A percentile compares a stretch with the other conserved stretches of the same genome.
These are phyloP conservation scores for Micoletzkya japonica DNA, from an alignment of 2,888 invertebrate genomes.

Conservation along the genomic window DNA sequence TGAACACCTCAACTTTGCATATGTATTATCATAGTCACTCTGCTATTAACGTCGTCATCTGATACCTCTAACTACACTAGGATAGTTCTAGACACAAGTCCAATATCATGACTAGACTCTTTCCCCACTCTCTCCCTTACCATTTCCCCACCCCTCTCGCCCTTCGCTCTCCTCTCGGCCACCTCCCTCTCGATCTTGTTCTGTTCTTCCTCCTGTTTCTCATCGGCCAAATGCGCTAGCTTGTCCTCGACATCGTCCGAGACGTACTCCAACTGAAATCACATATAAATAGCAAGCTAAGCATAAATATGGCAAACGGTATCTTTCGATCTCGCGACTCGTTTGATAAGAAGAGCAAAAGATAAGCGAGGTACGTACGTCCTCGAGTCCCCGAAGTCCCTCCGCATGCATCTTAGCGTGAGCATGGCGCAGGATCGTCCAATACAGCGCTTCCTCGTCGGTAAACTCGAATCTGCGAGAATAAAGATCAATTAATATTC, in stretches of 20 bases:
- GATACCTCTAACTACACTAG: too few species aligned
- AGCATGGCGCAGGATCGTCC: constrained; percentile 70
- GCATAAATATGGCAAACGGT: not conserved
- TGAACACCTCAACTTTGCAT: constrained; percentile 49
- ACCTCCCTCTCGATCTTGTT: constrained; percentile 32
- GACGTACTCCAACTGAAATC: constrained; percentile 53
- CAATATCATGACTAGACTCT: too few species aligned
- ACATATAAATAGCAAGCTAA: not conserved
- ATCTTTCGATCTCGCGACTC: not conserved
- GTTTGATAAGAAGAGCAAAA: not conserved
- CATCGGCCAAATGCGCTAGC: constrained; percentile 48
- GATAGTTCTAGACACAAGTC: too few species aligned
- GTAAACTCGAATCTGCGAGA: constrained; percentile 76
- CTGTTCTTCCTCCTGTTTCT: constrained; percentile 52
- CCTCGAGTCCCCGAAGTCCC: constrained; percentile 48
- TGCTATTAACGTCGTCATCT: too few species aligned
- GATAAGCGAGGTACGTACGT: constrained; percentile 33
- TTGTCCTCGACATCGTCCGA: constrained; percentile 52
- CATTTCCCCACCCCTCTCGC: constrained; percentile 18
- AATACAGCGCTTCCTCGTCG: constrained; percentile 77
- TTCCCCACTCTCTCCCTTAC: constrained; percentile 29
- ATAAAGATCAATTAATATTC: too few species aligned
- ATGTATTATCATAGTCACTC: too few species aligned
- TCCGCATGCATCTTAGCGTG: constrained; percentile 47
- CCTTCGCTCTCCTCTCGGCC: constrained; percentile 28